Percentiles rank a stretch among this genome's conserved stretches.
phyloP scores from a whole-genome alignment of 2,113 vertebrate genomes.

The Pycnonotus jocosus region DNA sequence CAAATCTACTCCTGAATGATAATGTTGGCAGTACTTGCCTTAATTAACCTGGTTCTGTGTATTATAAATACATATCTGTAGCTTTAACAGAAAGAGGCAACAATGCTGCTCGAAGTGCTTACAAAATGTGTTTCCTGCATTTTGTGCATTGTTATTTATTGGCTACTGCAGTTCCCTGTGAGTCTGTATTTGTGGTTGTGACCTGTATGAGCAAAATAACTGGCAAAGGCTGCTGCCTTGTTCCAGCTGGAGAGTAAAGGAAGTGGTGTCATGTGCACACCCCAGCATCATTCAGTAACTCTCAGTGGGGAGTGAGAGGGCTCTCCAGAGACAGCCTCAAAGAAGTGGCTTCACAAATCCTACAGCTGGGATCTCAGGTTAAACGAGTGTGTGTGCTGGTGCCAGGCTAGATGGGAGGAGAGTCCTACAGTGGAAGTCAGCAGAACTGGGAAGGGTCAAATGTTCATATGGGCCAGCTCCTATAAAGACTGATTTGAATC shows the following conservation, averaged over 20 bases:
- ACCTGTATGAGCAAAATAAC: background rate
- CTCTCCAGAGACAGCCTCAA: background rate
- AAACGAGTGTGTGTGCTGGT: background rate
- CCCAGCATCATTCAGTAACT: background rate
- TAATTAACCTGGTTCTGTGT: background rate
- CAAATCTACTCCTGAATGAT: background rate
- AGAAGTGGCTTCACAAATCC: background rate
- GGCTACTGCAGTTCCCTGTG: background rate
- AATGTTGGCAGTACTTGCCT: background rate
- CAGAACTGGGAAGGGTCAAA: background rate
- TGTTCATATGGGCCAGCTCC: background rate
- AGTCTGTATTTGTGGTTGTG: background rate
- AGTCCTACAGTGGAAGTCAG: background rate
- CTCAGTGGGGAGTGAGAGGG: background rate
- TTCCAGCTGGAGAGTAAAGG: background rate
- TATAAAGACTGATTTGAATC: background rate
- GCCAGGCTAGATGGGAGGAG: background rate
- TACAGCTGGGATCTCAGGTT: background rate
- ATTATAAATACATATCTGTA: background rate
- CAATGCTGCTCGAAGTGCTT: background rate
- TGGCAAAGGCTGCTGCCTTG: background rate
- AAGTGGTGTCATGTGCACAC: background rate
- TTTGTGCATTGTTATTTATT: background rate
- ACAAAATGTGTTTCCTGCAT: background rate
- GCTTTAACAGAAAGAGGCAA: background rate